These are phyloP conservation scores for Ictidomys tridecemlineatus DNA, from an alignment of 2,113 vertebrate species.

Conservation along the genomic window DNA sequence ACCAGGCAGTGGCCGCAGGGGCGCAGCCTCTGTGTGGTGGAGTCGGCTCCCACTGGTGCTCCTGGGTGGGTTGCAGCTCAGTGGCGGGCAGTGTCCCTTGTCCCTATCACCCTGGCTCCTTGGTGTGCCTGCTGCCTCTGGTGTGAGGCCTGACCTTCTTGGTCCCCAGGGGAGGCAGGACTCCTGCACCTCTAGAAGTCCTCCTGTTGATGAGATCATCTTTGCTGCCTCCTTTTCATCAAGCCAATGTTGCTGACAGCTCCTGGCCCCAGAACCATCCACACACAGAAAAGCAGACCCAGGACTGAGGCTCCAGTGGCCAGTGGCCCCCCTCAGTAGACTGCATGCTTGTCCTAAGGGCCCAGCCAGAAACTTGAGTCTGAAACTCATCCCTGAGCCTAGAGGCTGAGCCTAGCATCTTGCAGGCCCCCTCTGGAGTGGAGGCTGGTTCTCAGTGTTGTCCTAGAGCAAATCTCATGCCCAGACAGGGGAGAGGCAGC, in stretches of 20 bases:
- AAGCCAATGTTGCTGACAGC: conserved; percentile 55
- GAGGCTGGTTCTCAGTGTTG: rapidly evolving
- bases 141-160: not conserved
- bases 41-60: not conserved
- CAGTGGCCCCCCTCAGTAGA: conserved; percentile 52
- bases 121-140: not conserved
- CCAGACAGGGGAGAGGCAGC: not conserved
- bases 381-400: not conserved
- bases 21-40: not conserved
- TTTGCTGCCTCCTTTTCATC: conserved; percentile 57
- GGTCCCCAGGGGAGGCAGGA: rapidly evolving
- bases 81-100: not conserved
- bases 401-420: not conserved
- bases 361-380: not conserved
- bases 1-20: not conserved
- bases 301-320: not conserved
- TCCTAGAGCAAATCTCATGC: not conserved
- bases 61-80: rapidly evolving
- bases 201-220: rapidly evolving
- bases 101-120: not conserved
- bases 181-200: not conserved
- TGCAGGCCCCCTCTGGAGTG: not conserved
- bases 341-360: conserved; percentile 24
- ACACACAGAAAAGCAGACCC: not conserved
- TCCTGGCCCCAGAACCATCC: conserved; percentile 28